Evolutionary conservation across 2,113 vertebrate species (phyloP), one percentile per base, ranked within the genome.

Genomic region (Xiphophorus hellerii): DNA sequence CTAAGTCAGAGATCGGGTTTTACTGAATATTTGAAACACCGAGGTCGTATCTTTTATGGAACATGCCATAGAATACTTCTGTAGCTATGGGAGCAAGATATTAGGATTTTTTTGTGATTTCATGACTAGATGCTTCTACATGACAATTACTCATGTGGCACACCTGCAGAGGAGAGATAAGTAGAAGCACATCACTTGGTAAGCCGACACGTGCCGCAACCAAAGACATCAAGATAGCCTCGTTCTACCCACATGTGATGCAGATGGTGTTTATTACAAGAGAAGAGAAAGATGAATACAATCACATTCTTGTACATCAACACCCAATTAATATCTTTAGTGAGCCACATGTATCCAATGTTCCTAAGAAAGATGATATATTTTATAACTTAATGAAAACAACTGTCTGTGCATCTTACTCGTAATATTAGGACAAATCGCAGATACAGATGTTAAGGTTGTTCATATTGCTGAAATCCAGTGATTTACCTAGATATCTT

Each of bases 111-210:
- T 44, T 76, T 66, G 60, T 63, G 73, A 84, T 82, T 77, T 73
- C 68, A 66, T 67, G 62, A 76, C 17, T 58, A 80, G 74, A 72
- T 82, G 74, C 71, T 71, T 66, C 73, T 66, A 60, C 73, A 51
- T 3, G 27, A 80, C 31, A 64, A 42, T 17, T 48, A 17, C 17
- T 20, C 44, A 17, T 48, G 44, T n/a, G 58, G 39, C 74, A 85
- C 70, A 37, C 42, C 42, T 77, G 65, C 72, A 69, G 77, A 69
- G 33, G 62, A 27, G 44, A 73, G 74, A 74, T 67, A 67, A 78
- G 71, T 64, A 15, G 74, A 58, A 65, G 71, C 35, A 74, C 35
- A 66, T 80, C 31, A 58, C 25, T 39, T 31, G 42, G 64, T 60
- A 62, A 37, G 30, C 62, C 62, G 29, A 30, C 73, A 69, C 42